phyloP scores from a whole-genome alignment of 2,888 invertebrate genomes.

The Phragmatobia fuliginosa region DNA sequence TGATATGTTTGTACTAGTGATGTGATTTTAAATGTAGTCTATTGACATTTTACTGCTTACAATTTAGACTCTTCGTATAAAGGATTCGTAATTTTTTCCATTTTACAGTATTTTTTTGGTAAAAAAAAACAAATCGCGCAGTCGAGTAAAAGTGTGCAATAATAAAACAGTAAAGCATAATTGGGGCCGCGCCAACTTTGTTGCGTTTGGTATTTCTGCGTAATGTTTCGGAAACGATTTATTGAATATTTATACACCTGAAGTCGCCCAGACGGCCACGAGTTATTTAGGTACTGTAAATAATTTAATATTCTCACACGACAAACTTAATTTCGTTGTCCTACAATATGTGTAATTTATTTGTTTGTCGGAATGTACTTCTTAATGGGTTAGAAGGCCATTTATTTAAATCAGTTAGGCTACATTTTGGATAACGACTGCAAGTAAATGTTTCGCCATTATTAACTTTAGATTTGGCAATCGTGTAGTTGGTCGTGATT shows the following conservation, averaged over 20 bases:
- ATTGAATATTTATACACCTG: constrained; percentile 35
- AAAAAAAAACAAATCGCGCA: too few relatives aligned
- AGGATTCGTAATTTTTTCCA: too few relatives aligned
- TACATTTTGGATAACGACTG: not conserved
- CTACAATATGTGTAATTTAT: not conserved
- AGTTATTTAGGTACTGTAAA: constrained; percentile 8
- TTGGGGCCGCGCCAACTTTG: constrained; percentile 44
- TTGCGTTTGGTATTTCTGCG: constrained; percentile 36
- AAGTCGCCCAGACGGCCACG: constrained; percentile 13
- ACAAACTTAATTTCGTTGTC: not conserved
- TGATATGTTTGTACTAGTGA: not conserved
- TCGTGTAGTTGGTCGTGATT: not conserved
- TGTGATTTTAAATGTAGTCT: not conserved
- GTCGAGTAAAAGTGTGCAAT: constrained; percentile 21
- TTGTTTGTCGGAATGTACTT: not conserved
- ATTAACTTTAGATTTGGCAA: not conserved
- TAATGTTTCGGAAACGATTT: constrained; percentile 45
- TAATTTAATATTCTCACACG: not conserved
- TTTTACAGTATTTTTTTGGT: too few relatives aligned
- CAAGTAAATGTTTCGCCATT: not conserved
- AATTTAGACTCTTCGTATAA: too few relatives aligned
- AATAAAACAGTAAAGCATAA: constrained; percentile 29
- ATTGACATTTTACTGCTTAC: not conserved
- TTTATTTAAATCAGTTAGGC: not conserved
- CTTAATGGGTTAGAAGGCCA: not conserved